Evolutionary conservation across 2,113 vertebrate species (phyloP), one percentile per base, ranked within the genome.

Genomic region (Macheiramphus alcinus): DNA sequence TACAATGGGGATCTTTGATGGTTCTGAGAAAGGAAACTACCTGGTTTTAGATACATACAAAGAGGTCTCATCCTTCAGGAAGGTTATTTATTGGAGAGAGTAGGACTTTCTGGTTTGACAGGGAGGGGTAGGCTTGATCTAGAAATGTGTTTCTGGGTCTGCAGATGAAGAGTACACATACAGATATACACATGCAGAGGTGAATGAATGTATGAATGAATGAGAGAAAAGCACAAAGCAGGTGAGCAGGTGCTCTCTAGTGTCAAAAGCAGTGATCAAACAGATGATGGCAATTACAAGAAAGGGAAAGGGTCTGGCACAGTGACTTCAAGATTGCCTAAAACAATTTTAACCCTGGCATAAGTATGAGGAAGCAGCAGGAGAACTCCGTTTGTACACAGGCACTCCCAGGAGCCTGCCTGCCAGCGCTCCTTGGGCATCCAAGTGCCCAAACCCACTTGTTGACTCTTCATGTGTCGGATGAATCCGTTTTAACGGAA

Each of bases 241-340:
- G 96, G 95, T 96, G 59, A 88, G 50, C 84, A 98, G 95, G 95
- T 97, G 97, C 94, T 91, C 96, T 92, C 96, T 93, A 97, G 94
- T 58, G 97, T 96, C 94, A 80, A 95, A 95, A 96, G 70, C 2
- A 0, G 78, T 80, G 91, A 96, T 88, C 71, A 95, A 92, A 71
- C 70, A 91, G 50, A 36, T 31, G 40, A 80, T 20, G 87, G 58
- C 92, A 93, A 93, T 90, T 66, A 80, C 61, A n/a, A 45, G 52
- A 53, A 85, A 34, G 23, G 43, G 21, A 78, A 72, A 65, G 38
- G 66, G 11, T 25, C 43, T 70, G 27, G 25, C 45, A 80, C 80
- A 45, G 50, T 6, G 23, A 36, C 55, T 92, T 80, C 71, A 63
- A 47, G 83, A 90, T 38, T 63, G 72, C 34, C 31, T n/a, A 34